Percentiles rank a stretch among this genome's conserved stretches.
Conservation (phyloP, 2,888 invertebrate species). For the Phania funesta region DNA sequence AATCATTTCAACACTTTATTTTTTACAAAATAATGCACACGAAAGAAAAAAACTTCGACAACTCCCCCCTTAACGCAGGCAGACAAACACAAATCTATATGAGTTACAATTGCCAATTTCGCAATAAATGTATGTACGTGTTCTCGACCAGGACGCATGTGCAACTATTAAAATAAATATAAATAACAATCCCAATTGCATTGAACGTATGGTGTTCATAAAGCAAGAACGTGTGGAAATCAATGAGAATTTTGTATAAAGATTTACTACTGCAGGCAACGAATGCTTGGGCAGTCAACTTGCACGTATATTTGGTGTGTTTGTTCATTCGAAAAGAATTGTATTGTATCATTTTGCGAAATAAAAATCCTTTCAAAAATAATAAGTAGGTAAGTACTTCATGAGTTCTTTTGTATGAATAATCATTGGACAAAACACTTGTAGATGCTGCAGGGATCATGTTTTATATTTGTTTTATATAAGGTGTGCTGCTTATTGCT, state of each 20-base stretch:
- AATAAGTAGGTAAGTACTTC: constrained; percentile 31
- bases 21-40: background rate
- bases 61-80: background rate
- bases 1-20: constrained; percentile 48
- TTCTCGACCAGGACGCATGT: constrained; percentile 13
- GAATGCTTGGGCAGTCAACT: constrained; percentile 28
- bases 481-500: constrained; percentile 41
- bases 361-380: constrained; percentile 26
- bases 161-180: constrained; percentile 60
- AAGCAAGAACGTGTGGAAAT: constrained; percentile 36
- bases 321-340: background rate
- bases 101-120: constrained; percentile 41
- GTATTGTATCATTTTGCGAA: background rate
- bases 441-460: constrained; percentile 4
- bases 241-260: constrained; percentile 18
- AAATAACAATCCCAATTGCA: constrained; percentile 47
- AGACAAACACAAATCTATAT: background rate
- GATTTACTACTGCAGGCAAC: background rate
- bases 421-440: constrained; percentile 1
- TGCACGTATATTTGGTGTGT: background rate
- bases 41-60: too few relatives aligned
- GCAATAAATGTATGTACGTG: constrained; percentile 41
- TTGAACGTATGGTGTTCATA: background rate
- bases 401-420: constrained; percentile 19
- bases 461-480: background rate